These are phyloP conservation scores for Aporophyla lueneburgensis DNA, from an alignment of 2,888 invertebrate species.

Conservation along the genomic window DNA sequence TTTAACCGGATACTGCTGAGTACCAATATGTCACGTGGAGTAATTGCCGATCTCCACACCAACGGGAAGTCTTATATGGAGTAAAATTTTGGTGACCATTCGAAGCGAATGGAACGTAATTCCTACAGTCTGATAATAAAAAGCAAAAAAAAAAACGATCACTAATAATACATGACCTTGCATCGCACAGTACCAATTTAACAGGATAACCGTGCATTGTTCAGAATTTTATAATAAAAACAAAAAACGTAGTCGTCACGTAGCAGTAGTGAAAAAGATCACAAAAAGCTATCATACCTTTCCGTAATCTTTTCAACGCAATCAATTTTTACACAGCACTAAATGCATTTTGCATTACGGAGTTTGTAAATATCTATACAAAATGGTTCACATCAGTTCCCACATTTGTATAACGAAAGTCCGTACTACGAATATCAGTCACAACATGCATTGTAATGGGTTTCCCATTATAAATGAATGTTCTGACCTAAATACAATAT, in stretches of 20 bases:
- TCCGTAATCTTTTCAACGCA: not conserved
- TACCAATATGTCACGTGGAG: too few species aligned
- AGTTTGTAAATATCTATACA: conserved; percentile 17
- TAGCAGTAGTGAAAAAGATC: too few species aligned
- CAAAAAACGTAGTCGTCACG: too few species aligned
- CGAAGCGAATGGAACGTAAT: not conserved
- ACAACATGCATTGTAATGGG: conserved; percentile 43
- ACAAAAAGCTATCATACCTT: not conserved
- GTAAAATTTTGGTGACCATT: not conserved
- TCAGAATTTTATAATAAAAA: not conserved
- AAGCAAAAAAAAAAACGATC: not conserved
- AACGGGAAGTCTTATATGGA: not conserved
- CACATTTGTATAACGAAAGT: conserved; percentile 32
- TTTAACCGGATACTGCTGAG: too few species aligned
- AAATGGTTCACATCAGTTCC: conserved; percentile 31
- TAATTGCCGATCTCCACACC: too few species aligned
- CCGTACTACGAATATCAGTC: conserved; percentile 35
- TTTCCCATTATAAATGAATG: conserved; percentile 54
- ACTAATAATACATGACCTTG: not conserved
- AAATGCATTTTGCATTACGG: conserved; percentile 46
- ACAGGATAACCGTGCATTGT: not conserved
- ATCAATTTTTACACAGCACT: not conserved
- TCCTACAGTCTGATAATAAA: too few species aligned
- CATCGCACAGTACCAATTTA: not conserved
- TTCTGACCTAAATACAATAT: conserved; percentile 57